A percentile compares a stretch with the other conserved stretches of the same genome.
Evolutionary conservation across 2,113 vertebrate species (phyloP).

Genomic region (Cygnus atratus): DNA sequence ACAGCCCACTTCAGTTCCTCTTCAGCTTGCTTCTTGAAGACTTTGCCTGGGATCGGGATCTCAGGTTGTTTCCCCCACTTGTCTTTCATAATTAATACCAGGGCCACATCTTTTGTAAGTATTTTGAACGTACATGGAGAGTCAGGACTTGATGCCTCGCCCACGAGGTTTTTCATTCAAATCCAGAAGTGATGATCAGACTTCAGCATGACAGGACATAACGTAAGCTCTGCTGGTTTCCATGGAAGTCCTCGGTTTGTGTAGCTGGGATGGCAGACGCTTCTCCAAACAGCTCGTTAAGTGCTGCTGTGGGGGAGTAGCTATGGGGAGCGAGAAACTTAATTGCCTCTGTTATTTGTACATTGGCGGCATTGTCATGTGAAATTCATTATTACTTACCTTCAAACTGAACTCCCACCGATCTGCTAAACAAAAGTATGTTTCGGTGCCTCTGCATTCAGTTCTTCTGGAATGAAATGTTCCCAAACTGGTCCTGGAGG

Average conservation of each 20-base stretch:
- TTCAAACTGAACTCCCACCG: constrained; percentile 4
- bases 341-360: neutral
- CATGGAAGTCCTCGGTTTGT: constrained; percentile 9
- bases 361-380: neutral
- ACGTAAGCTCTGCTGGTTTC: constrained; percentile 31
- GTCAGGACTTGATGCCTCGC: neutral
- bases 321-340: neutral
- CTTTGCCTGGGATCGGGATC: neutral
- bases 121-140: neutral
- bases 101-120: rapidly evolving
- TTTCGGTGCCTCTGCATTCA: neutral
- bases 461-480: neutral
- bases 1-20: neutral
- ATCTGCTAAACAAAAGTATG: neutral
- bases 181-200: neutral
- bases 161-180: neutral
- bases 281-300: constrained; percentile 8
- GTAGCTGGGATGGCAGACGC: neutral
- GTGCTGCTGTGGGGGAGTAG: neutral
- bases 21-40: neutral
- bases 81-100: neutral
- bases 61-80: neutral
- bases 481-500: neutral
- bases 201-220: neutral
- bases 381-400: neutral